Conservation (phyloP, 2,888 invertebrate genomes). For the Eudasyphora cyanicolor region DNA sequence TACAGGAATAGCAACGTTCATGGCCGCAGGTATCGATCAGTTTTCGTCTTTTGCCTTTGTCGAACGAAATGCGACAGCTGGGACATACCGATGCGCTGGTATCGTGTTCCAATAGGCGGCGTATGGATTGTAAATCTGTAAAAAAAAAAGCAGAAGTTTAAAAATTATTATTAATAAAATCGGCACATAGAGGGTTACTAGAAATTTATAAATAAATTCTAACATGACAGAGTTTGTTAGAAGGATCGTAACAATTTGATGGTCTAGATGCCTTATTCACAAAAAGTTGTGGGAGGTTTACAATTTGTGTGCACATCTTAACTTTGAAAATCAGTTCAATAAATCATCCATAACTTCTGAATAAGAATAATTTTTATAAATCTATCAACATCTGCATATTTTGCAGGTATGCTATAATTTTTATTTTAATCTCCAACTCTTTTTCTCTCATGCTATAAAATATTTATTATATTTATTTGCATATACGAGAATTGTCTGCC, state of each 20-base stretch:
- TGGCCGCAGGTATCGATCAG: conserved; percentile 97
- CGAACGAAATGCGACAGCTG: conserved; percentile 95
- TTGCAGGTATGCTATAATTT: not conserved
- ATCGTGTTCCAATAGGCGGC: conserved; percentile 89
- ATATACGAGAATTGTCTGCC: not conserved
- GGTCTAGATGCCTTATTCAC: too few species aligned
- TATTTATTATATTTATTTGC: conserved; percentile 14
- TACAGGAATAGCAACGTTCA: conserved; percentile 96
- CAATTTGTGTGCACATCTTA: too few species aligned
- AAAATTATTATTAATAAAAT: too few species aligned
- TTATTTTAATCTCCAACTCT: not conserved
- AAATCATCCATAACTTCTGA: too few species aligned
- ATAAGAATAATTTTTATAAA: too few species aligned
- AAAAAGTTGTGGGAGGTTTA: too few species aligned
- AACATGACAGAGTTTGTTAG: too few species aligned
- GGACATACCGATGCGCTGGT: conserved; percentile 87
- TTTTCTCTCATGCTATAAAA: not conserved
- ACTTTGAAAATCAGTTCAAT: too few species aligned
- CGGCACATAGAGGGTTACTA: too few species aligned
- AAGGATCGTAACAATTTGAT: too few species aligned
- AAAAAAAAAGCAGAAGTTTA: conserved; percentile 75
- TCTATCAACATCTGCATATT: too few species aligned
- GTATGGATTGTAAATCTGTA: conserved; percentile 91
- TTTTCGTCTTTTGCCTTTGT: conserved; percentile 97
- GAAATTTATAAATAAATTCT: too few species aligned